Percentiles rank a stretch among this genome's conserved stretches.
Conservation (phyloP, 2,888 invertebrate species). For the Cryptus armator region DNA sequence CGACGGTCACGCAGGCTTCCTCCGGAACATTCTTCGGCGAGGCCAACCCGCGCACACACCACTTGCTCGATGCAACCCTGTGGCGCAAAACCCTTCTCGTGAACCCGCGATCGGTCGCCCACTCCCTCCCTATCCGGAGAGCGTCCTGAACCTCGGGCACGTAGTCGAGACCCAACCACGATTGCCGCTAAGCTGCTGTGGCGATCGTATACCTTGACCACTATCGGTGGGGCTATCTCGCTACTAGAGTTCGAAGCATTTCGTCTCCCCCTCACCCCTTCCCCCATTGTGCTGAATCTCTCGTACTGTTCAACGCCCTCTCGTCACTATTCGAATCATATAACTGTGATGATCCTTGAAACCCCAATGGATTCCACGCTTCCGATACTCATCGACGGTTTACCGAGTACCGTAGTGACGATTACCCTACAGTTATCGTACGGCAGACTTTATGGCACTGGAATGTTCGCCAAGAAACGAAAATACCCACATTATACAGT, state of each 20-base stretch:
- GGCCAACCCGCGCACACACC: not conserved
- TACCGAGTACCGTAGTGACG: not conserved
- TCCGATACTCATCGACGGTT: slow-evolving; percentile 29
- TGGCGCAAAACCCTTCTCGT: not conserved
- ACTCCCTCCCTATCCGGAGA: not conserved
- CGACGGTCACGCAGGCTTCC: slow-evolving; percentile 42
- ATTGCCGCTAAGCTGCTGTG: slow-evolving; percentile 9
- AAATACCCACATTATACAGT: not conserved
- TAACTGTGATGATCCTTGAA: slow-evolving; percentile 14
- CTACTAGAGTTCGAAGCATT: not conserved
- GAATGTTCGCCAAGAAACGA: not conserved
- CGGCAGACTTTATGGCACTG: not conserved
- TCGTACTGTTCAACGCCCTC: slow-evolving; percentile 7
- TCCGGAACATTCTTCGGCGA: slow-evolving; percentile 33
- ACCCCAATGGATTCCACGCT: slow-evolving; percentile 25
- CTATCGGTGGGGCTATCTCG: not conserved
- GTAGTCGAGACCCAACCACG: slow-evolving; percentile 10
- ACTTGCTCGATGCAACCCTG: slow-evolving; percentile 28
- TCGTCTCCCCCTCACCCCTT: not conserved
- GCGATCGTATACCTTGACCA: not conserved
- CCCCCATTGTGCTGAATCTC: not conserved
- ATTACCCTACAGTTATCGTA: not conserved
- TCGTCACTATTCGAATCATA: slow-evolving; percentile 6
- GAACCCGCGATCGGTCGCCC: slow-evolving; percentile 25
- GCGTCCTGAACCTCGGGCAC: slow-evolving; percentile 3